A percentile compares a stretch with the other conserved stretches of the same genome.
Evolutionary conservation across 1,140 invertebrate genomes (phyloP).

Genomic region (Geopemphigus sp.): DNA sequence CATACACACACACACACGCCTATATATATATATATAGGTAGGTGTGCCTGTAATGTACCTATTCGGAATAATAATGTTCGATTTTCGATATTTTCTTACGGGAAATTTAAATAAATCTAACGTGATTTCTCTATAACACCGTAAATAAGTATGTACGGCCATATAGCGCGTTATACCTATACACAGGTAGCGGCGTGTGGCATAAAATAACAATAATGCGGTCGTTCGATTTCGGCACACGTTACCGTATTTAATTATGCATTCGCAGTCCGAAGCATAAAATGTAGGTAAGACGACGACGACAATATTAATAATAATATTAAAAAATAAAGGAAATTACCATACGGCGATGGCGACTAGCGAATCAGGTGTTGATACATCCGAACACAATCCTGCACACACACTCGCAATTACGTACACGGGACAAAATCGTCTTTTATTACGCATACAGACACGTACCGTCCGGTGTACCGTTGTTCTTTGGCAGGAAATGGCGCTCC

Average conservation of each 20-base stretch:
- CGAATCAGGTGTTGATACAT: conserved; percentile 4
- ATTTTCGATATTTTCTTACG: too few relatives aligned
- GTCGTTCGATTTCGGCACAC: conserved; percentile 46
- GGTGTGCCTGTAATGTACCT: too few relatives aligned
- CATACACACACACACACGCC: too few relatives aligned
- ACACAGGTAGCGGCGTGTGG: too few relatives aligned
- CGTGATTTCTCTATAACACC: too few relatives aligned
- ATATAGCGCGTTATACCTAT: neutral
- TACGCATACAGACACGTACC: conserved; percentile 33
- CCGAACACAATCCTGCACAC: neutral
- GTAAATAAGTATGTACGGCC: too few relatives aligned
- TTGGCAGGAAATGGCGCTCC: conserved; percentile 44
- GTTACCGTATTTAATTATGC: conserved; percentile 40
- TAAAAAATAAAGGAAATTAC: conserved; percentile 16
- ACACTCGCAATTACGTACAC: neutral
- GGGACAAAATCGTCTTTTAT: neutral
- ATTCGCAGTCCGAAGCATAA: conserved; percentile 45
- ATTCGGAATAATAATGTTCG: too few relatives aligned
- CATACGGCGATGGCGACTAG: conserved; percentile 1
- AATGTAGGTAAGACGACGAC: conserved; percentile 43
- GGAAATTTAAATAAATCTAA: too few relatives aligned
- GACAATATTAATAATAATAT: conserved; percentile 33
- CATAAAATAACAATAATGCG: conserved; percentile 31
- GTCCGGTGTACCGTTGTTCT: conserved; percentile 35
- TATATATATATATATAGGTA: too few relatives aligned